phyloP scores from a whole-genome alignment of 2,113 vertebrate genomes.

The Alligator sinensis region DNA sequence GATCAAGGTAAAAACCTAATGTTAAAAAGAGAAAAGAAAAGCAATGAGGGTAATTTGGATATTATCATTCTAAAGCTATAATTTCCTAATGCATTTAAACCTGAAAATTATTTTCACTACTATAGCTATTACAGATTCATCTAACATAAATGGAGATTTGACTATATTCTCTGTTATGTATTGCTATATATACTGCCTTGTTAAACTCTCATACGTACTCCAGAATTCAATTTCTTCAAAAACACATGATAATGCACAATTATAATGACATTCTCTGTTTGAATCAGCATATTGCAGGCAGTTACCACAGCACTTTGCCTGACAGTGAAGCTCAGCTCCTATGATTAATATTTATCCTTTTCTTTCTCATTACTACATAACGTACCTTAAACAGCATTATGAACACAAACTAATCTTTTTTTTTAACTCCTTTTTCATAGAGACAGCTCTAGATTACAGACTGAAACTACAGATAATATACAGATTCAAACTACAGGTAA shows the following conservation, averaged over 20 bases:
- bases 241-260: constrained; percentile 3
- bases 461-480: background rate
- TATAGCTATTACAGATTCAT: constrained; percentile 1
- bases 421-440: constrained; percentile 17
- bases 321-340: background rate
- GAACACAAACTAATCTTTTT: background rate
- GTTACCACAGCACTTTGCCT: constrained; percentile 15
- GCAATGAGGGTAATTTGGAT: background rate
- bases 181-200: background rate
- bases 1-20: background rate
- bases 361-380: constrained; percentile 17
- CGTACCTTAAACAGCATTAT: constrained; percentile 4
- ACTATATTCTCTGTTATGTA: constrained; percentile 1
- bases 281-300: constrained; percentile 49
- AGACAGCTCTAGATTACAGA: background rate
- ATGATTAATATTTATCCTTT: constrained; percentile 37
- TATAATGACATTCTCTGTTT: background rate
- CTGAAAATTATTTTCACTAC: constrained; percentile 37
- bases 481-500: background rate
- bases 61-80: background rate
- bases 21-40: background rate
- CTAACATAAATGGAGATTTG: constrained; percentile 15
- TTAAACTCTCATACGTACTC: constrained; percentile 47
- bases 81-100: constrained; percentile 29
- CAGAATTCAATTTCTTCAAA: constrained; percentile 49